phyloP scores from a whole-genome alignment of 2,888 invertebrate genomes.

The Pocota personata region DNA sequence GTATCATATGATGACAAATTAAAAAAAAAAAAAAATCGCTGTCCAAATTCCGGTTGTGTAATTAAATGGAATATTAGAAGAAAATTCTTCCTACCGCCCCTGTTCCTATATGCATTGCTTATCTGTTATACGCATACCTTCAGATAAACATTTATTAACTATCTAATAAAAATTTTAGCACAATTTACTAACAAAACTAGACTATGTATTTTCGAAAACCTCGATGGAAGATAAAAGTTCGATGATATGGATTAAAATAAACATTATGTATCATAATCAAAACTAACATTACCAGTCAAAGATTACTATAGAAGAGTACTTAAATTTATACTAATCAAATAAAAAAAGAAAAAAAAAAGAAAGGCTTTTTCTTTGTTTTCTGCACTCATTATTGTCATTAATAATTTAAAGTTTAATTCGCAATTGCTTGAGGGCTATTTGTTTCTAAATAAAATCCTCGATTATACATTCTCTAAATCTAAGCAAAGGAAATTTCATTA shows the following conservation, averaged over 20 bases:
- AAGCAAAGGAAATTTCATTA: constrained; percentile 26
- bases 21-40: no score
- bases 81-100: no score
- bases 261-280: constrained; percentile 3
- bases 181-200: constrained; percentile 4
- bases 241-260: constrained; percentile 49
- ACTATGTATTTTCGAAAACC: neutral
- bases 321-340: constrained; percentile 2
- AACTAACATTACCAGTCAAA: constrained; percentile 24
- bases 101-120: no score
- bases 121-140: neutral
- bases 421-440: constrained; percentile 43
- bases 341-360: constrained; percentile 3
- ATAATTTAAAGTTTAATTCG: constrained; percentile 55
- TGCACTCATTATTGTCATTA: constrained; percentile 65
- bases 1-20: neutral
- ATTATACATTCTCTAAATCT: constrained; percentile 52
- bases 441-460: constrained; percentile 44
- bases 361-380: constrained; percentile 8
- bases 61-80: no score
- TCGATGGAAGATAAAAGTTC: constrained; percentile 52
- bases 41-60: no score
- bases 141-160: neutral
- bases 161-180: constrained; percentile 14
- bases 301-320: neutral